A percentile compares a stretch with the other conserved stretches of the same genome.
phyloP scores from a whole-genome alignment of 2,797 vertebrate genomes.

The Carduelis carduelis region DNA sequence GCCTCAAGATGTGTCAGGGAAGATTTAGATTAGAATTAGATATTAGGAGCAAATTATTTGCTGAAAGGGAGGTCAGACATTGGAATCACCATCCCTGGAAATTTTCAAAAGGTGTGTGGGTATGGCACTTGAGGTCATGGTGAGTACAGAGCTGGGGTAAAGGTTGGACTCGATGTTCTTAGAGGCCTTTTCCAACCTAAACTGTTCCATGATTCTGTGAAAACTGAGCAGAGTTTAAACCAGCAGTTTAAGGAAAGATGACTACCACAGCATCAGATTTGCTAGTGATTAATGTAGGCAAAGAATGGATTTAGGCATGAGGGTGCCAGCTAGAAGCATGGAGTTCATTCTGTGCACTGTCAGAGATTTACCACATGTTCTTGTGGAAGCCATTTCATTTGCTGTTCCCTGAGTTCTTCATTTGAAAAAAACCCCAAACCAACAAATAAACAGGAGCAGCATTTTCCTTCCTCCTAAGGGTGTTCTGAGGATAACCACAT shows the following conservation, averaged over 20 bases:
- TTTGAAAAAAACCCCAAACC: neutral
- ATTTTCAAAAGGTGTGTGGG: neutral
- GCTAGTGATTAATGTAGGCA: neutral
- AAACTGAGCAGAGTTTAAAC: neutral
- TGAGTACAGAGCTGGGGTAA: neutral
- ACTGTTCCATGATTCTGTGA: neutral
- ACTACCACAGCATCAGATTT: neutral
- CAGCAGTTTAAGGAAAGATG: neutral
- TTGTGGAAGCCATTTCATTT: neutral
- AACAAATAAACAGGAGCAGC: neutral
- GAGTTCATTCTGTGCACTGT: neutral
- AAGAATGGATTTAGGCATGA: neutral
- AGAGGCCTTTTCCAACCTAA: neutral
- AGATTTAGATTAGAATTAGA: neutral
- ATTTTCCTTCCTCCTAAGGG: neutral
- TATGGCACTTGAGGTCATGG: neutral
- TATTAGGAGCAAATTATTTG: neutral
- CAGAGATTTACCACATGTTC: neutral
- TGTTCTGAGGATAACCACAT: neutral
- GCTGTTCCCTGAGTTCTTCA: neutral
- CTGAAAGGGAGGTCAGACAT: neutral
- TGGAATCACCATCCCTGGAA: neutral
- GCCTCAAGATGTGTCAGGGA: neutral
- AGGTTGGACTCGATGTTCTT: rapidly evolving
- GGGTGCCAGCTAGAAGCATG: neutral